A percentile compares a stretch with the other conserved stretches of the same genome.
Evolutionary conservation across 2,888 invertebrate species (phyloP).

Genomic region (Cerastoderma edule): DNA sequence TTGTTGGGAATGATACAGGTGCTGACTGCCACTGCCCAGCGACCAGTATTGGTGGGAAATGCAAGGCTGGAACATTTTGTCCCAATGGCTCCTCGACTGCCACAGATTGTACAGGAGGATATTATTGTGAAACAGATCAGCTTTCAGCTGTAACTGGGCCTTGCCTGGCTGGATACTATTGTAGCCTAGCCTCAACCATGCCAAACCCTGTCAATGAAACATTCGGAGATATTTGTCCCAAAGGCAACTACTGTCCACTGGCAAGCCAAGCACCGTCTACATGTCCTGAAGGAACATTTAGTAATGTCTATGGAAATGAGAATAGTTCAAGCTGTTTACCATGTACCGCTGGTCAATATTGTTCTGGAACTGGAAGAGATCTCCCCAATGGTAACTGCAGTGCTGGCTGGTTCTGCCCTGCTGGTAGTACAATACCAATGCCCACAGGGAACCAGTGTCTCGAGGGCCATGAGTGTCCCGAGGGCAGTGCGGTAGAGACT

Average conservation of each 20-base stretch:
- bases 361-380: conserved; percentile 74
- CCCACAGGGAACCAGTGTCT: conserved; percentile 80
- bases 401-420: conserved; percentile 79
- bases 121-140: conserved; percentile 76
- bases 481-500: conserved; percentile 74
- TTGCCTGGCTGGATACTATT: conserved; percentile 80
- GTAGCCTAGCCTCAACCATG: conserved; percentile 75
- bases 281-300: conserved; percentile 79
- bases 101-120: conserved; percentile 75
- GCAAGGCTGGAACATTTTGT: conserved; percentile 80
- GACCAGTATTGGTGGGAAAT: conserved; percentile 76
- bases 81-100: conserved; percentile 76
- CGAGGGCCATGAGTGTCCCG: conserved; percentile 79
- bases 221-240: conserved; percentile 81
- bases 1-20: conserved; percentile 72
- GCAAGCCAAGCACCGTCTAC: conserved; percentile 73
- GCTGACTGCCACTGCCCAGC: conserved; percentile 74
- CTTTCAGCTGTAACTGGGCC: conserved; percentile 72
- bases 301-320: conserved; percentile 73
- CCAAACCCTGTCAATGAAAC: conserved; percentile 80
- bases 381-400: conserved; percentile 78
- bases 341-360: conserved; percentile 81
- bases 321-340: conserved; percentile 78
- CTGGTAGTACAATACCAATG: conserved; percentile 76
- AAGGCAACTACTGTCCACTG: conserved; percentile 80